A percentile compares a stretch with the other conserved stretches of the same genome.
Conservation (phyloP, 2,888 invertebrate species). For the Agapostemon virescens region DNA sequence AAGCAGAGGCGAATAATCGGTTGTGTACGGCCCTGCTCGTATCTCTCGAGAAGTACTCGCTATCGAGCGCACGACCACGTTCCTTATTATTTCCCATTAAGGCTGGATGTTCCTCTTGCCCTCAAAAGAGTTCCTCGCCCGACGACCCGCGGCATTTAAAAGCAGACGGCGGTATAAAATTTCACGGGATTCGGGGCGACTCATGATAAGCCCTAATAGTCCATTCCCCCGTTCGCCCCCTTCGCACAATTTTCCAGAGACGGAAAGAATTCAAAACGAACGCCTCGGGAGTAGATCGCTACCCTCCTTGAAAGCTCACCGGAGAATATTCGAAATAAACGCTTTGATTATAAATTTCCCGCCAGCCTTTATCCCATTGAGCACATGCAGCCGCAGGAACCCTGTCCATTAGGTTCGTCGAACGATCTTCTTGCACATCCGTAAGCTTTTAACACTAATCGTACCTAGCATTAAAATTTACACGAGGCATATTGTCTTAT, state of each 20-base stretch:
- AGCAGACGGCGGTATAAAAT: constrained; percentile 58
- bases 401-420: not conserved
- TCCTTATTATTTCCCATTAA: constrained; percentile 63
- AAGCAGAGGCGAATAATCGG: not conserved
- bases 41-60: constrained; percentile 41
- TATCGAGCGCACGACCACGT: constrained; percentile 52
- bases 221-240: not conserved
- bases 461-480: too few relatives aligned
- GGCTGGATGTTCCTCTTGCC: constrained; percentile 50
- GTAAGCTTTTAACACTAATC: too few relatives aligned
- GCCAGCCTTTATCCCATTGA: constrained; percentile 2
- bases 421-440: not conserved
- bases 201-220: constrained; percentile 48
- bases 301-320: constrained; percentile 1
- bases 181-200: constrained; percentile 52
- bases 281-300: constrained; percentile 3
- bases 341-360: constrained; percentile 19
- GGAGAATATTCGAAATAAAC: constrained; percentile 14
- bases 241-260: constrained; percentile 13
- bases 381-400: not conserved
- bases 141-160: constrained; percentile 50
- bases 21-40: constrained; percentile 39
- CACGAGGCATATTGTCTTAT: too few relatives aligned
- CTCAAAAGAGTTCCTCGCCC: constrained; percentile 43
- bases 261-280: constrained; percentile 32